Evolutionary conservation across 2,888 invertebrate genomes (phyloP), one percentile per base, ranked within the genome.

Genomic region (Cataglyphis altisquamis): DNA sequence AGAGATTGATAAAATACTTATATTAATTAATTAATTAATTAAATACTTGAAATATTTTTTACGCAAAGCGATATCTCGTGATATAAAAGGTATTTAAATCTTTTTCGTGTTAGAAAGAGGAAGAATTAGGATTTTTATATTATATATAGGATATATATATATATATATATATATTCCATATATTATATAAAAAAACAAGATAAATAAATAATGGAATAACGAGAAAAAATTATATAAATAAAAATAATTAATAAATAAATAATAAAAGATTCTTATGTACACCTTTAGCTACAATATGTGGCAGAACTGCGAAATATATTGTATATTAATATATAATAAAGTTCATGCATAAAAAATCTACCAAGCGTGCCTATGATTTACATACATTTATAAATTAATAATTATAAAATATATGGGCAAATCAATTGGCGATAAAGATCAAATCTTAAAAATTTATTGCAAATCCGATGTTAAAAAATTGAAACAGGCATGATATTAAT

Each of bases 281-380:
- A 70, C 48, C 55, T 83, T 86, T 81, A 70, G n/a, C 86, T 72
- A 39, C n/a, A 81, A 29, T 29, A 39, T 18, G n/a, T 57, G 55
- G 36, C 41, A 3, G 8, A 55, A 29, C 32, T 73, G 39, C 72
- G 80, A n/a, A 60, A 77, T 55, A 48, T 48, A 48, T 85, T 84
- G 70, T 88, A 83, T 85, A 88, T 88, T 86, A 85, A 81, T 66
- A 12, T 66, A 74, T 75, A 64, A 82, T 15, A 84, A 86, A 89
- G 68, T 63, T 55, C 63, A 88, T 86, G 82, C 85, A 86, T 87
- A 15, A 83, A 55, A 84, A 64, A 52, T 45, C 5, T 32, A 75
- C 9, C 2, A 32, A 68, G 18, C 55, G 21, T 36, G 15, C 57
- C 32, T n/a, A 60, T 32, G 6, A 32, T 32, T 32, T 32, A 52